These are phyloP conservation scores for Andrena haemorrhoa DNA, from an alignment of 2,888 invertebrate genomes.

Conservation along the genomic window DNA sequence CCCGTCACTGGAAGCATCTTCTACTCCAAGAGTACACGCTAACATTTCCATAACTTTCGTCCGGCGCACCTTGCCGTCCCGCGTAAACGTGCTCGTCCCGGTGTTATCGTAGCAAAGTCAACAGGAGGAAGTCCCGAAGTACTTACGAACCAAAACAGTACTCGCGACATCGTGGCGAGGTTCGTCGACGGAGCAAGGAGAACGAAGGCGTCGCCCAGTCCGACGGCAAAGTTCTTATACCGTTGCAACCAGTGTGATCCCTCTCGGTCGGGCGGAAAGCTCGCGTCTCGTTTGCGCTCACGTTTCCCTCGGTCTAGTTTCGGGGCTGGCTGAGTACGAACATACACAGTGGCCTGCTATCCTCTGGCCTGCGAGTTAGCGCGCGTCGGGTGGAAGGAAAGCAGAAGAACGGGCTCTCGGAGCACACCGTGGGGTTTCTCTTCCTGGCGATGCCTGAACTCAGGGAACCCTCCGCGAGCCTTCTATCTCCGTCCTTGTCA, in stretches of 20 bases:
- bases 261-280: conserved; percentile 35
- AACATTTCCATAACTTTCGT: conserved; percentile 38
- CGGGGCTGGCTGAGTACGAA: conserved; percentile 13
- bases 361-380: conserved; percentile 5
- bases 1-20: neutral
- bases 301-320: conserved; percentile 50
- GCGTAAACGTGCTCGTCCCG: neutral
- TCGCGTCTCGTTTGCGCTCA: conserved; percentile 51
- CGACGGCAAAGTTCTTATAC: conserved; percentile 56
- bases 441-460: conserved; percentile 28
- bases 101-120: conserved; percentile 18
- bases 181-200: neutral
- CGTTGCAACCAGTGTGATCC: conserved; percentile 20
- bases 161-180: conserved; percentile 1
- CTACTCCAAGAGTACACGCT: neutral
- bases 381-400: conserved; percentile 15
- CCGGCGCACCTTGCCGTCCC: no score
- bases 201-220: conserved; percentile 13
- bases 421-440: conserved; percentile 14
- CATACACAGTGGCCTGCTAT: neutral
- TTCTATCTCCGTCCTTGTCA: conserved; percentile 46
- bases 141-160: conserved; percentile 46
- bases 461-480: conserved; percentile 40
- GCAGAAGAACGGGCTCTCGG: conserved; percentile 20
- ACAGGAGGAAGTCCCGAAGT: conserved; percentile 25